A percentile compares a stretch with the other conserved stretches of the same genome.
Evolutionary conservation across 2,113 vertebrate genomes (phyloP).

Genomic region (Psephotus haematonotus): DNA sequence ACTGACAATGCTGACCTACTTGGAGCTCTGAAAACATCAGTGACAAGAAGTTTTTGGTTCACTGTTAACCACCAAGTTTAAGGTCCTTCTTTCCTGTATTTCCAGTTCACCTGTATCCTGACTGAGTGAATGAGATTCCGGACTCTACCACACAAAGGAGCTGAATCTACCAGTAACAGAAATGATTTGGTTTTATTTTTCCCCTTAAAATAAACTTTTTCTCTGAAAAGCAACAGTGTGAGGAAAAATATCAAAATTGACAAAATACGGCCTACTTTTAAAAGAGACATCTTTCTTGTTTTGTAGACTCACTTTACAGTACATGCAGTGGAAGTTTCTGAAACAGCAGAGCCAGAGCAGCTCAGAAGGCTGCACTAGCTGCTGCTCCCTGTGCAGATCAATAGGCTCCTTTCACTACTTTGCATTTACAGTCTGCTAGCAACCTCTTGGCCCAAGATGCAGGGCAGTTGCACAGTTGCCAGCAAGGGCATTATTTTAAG

Average conservation of each 20-base stretch:
- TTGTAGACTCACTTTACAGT: neutral
- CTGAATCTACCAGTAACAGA: neutral
- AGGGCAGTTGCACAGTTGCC: neutral
- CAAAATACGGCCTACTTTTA: neutral
- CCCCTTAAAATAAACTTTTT: neutral
- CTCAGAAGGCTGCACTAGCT: neutral
- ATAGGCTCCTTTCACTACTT: neutral
- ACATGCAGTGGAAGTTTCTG: neutral
- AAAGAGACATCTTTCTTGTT: neutral
- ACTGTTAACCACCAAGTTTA: neutral
- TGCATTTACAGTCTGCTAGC: neutral
- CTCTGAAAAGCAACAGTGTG: neutral
- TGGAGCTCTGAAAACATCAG: neutral
- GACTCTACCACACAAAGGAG: neutral
- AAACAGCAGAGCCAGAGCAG: neutral
- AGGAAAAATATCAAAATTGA: neutral
- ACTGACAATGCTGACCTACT: slow-evolving; percentile 6
- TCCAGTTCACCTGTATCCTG: neutral
- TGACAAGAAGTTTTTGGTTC: neutral
- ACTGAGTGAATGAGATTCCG: neutral
- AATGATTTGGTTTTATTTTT: neutral
- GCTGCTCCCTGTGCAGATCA: neutral
- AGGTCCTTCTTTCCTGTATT: neutral
- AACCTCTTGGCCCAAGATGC: neutral
- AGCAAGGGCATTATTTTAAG: neutral